Conservation (phyloP, 1,140 invertebrate species). For the Danaus melanippus region DNA sequence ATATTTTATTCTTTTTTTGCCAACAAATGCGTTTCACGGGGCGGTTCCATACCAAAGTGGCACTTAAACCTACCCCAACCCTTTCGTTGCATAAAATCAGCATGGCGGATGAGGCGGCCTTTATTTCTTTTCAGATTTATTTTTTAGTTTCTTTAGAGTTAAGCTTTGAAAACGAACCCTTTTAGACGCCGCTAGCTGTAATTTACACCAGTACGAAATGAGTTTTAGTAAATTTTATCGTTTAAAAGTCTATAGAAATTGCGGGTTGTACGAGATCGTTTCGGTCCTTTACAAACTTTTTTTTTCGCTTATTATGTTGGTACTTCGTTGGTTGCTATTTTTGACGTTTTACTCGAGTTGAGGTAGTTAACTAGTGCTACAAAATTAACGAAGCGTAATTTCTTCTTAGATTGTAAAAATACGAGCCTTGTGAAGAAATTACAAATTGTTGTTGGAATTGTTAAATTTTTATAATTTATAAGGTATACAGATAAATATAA, state of each 20-base stretch:
- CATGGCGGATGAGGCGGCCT: slow-evolving; percentile 59
- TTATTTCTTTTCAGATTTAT: slow-evolving; percentile 53
- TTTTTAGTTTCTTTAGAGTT: slow-evolving; percentile 48
- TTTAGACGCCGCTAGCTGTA: slow-evolving; percentile 54
- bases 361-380: slow-evolving; percentile 8
- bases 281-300: slow-evolving; percentile 27
- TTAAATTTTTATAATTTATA: too few species aligned
- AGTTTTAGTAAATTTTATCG: slow-evolving; percentile 53
- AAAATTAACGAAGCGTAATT: slow-evolving; percentile 5
- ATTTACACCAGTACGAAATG: slow-evolving; percentile 55
- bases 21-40: slow-evolving; percentile 43
- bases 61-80: slow-evolving; percentile 59
- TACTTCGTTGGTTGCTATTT: slow-evolving; percentile 25
- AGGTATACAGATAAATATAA: not conserved
- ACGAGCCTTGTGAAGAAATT: too few species aligned
- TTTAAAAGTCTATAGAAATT: slow-evolving; percentile 42
- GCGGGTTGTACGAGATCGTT: slow-evolving; percentile 32
- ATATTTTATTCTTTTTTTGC: slow-evolving; percentile 50
- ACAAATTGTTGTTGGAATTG: too few species aligned
- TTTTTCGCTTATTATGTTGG: slow-evolving; percentile 26
- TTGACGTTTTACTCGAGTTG: slow-evolving; percentile 18
- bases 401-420: too few species aligned
- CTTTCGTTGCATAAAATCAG: slow-evolving; percentile 60
- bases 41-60: slow-evolving; percentile 53
- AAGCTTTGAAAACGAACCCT: slow-evolving; percentile 60